Base-by-base conservation (phyloP, 2,113 vertebrate species). In the Ctenodactylus gundi region DNA sequence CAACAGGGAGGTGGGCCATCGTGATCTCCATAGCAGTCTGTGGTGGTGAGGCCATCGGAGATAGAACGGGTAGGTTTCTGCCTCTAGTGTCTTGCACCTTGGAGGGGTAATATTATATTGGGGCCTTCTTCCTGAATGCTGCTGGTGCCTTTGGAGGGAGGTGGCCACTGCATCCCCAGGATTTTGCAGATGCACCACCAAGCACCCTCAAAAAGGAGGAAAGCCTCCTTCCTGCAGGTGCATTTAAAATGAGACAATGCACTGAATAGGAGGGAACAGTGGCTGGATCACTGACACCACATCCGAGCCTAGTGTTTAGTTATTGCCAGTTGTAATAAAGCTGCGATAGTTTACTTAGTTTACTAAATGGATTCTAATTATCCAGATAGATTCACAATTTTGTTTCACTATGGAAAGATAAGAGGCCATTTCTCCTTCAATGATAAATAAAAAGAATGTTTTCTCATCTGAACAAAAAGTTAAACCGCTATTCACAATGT, bases 391-490 rank as follows among this genome's bases (percentile, higher is more conserved):
- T 87, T 44, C 60, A 70, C 5, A 29, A 76, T 64, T 95, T 81
- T 85, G 53, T 93, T 90, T 88, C 25, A 60, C 12, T 51, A 94
- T 97, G 96, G 97, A 97, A 97, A 98, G 97, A 98, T 98, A 98
- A 98, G 98, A 97, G 96, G 96, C 64, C 94, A 90, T 97, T 97
- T 97, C 93, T 98, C 96, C 96, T 91, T 95, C 89, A n/a, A 98
- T 97, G 97, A 97, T 96, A 97, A 98, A 97, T 96, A 98, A 41
- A 96, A 98, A 97, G 97, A 98, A 98, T 98, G 97, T 97, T 98
- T 98, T 97, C 97, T 97, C 97, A 97, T 96, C 91, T 5, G 29
- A 98, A 91, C 92, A 93, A 97, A 98, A 98, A 96, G 94, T 93
- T 76, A 96, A 97, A 95, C 97, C 96, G 88, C 91, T 0, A 2